Base-by-base conservation (phyloP, 2,113 vertebrate genomes). In the Lichenostomus cassidix region DNA sequence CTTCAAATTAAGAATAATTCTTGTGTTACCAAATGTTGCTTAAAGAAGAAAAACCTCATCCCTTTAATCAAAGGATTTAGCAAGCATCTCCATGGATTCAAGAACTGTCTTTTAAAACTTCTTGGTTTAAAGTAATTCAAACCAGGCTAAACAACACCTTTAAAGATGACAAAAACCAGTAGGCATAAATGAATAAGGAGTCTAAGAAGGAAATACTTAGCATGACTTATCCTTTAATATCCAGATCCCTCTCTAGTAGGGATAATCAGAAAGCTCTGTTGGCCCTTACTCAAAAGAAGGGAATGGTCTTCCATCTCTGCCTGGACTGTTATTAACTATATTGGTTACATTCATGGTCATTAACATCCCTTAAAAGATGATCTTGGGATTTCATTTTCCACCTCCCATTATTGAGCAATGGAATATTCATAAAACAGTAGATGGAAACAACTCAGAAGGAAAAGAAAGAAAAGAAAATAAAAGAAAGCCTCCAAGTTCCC, bases 61-160 rank as follows among this genome's bases (percentile, higher is more conserved):
- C 35, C 31, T 91, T 94, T 89, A 92, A 94, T 89, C 82, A 94
- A 87, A 80, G 50, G 60, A 64, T 91, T 81, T 94, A 87, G 75
- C 77, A 90, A 96, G 94, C 55, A 86, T 87, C 83, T 82, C 75
- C 55, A 58, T 50, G 67, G 69, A 71, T 91, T 76, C 50, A 60
- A 92, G 33, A 94, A 31, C 49, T 58, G 37, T 3, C 81, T 94
- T 89, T 82, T 46, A 60, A 84, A 78, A 64, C 47, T 86, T 52
- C 83, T 95, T 92, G 64, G 68, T 96, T 94, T 86, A 41, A 68
- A 94, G 35, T 82, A 96, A 97, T 90, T 93, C 64, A 93, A 84
- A 87, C 70, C 90, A 95, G 83, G 80, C 92, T 89, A 78, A 93
- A 92, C 47, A 92, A 82, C 95, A 97, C 96, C 96, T 97, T 96